Evolutionary conservation across 2,113 vertebrate genomes (phyloP).

Genomic region (Microtus ochrogaster): DNA sequence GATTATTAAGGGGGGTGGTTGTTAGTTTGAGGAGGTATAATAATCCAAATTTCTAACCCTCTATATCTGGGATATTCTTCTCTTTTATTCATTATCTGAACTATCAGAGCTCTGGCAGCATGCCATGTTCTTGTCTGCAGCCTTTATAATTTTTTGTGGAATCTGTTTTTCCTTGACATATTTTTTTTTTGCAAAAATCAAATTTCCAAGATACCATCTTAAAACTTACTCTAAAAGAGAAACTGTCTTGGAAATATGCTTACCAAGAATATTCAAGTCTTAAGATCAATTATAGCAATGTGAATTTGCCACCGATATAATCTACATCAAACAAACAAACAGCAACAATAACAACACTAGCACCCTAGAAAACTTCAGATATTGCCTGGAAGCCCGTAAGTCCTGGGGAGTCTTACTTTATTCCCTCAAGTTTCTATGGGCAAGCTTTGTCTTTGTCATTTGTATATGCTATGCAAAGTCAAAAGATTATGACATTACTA

Average conservation of each 20-base stretch:
- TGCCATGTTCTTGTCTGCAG: background rate
- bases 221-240: slow-evolving; percentile 50
- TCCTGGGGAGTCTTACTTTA: background rate
- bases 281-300: background rate
- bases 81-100: slow-evolving; percentile 14
- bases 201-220: background rate
- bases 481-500: background rate
- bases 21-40: background rate
- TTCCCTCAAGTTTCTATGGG: background rate
- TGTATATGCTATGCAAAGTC: background rate
- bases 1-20: background rate
- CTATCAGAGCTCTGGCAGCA: background rate
- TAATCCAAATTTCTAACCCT: background rate
- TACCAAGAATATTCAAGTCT: background rate
- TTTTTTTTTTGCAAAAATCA: slow-evolving; percentile 14
- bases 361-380: background rate
- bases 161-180: slow-evolving; percentile 10
- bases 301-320: background rate
- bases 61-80: background rate
- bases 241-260: slow-evolving; percentile 38
- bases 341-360: background rate
- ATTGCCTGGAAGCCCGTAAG: background rate
- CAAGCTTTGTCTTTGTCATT: background rate
- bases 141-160: background rate
- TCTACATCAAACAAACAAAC: background rate